phyloP scores from a whole-genome alignment of 2,888 invertebrate genomes.

The Diarsia mendica region DNA sequence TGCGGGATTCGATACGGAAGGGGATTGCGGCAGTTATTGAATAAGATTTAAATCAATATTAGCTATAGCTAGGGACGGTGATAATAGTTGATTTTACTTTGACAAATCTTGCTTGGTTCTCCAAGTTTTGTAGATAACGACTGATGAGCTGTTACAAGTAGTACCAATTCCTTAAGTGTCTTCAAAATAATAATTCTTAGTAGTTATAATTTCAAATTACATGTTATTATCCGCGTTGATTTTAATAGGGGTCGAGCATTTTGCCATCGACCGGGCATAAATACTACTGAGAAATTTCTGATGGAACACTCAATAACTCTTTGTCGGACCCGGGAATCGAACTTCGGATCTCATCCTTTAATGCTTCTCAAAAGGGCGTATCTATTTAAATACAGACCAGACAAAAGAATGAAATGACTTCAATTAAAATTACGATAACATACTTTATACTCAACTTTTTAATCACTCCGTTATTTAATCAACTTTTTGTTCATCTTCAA shows the following conservation, averaged over 20 bases:
- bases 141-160: too few relatives aligned
- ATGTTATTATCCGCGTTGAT: too few relatives aligned
- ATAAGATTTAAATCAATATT: constrained; percentile 5
- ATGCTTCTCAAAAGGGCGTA: neutral
- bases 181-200: too few relatives aligned
- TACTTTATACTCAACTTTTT: too few relatives aligned
- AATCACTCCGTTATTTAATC: neutral
- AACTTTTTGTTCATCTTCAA: constrained; percentile 19
- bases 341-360: neutral
- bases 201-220: too few relatives aligned
- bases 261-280: too few relatives aligned
- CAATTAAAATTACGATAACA: neutral
- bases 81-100: neutral
- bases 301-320: too few relatives aligned
- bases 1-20: constrained; percentile 52
- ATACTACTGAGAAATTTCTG: too few relatives aligned
- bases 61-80: neutral
- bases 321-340: too few relatives aligned
- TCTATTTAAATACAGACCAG: neutral
- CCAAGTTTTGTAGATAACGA: neutral
- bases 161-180: too few relatives aligned
- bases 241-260: too few relatives aligned
- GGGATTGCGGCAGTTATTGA: neutral
- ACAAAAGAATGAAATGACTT: neutral
- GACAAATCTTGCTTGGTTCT: too few relatives aligned